These are phyloP conservation scores for Pituophis catenifer DNA, from an alignment of 2,113 vertebrate species.

Conservation along the genomic window DNA sequence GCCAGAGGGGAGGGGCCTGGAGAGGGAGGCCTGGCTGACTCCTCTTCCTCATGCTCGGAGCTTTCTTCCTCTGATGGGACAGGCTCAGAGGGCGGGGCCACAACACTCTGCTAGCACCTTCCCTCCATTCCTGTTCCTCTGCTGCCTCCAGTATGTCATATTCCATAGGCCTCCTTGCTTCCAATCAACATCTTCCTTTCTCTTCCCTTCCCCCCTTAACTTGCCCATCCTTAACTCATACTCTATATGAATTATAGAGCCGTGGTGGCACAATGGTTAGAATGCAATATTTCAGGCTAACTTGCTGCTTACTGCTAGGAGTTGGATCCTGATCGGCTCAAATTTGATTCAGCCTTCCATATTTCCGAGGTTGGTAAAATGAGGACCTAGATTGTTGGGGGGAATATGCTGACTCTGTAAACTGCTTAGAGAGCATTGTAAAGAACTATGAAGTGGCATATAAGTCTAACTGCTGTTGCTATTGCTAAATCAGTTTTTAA, in stretches of 20 bases:
- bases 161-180: background rate
- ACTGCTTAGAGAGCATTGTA: background rate
- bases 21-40: too few species aligned
- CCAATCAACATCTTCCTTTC: background rate
- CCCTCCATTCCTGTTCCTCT: background rate
- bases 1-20: too few species aligned
- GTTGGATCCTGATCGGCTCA: background rate
- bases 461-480: background rate
- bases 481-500: background rate
- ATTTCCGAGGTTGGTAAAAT: background rate
- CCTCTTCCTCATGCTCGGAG: too few species aligned
- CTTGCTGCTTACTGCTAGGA: background rate
- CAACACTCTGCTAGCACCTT: background rate
- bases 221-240: background rate
- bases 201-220: background rate
- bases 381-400: background rate
- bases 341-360: background rate
- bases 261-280: background rate
- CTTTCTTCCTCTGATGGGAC: too few species aligned
- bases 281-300: background rate
- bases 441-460: background rate
- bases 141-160: background rate
- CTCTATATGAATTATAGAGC: background rate
- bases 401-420: background rate
- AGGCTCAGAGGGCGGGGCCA: too few species aligned